Evolutionary conservation across 2,888 invertebrate species (phyloP), one percentile per base, ranked within the genome.

Genomic region (Gastrophysa polygoni): DNA sequence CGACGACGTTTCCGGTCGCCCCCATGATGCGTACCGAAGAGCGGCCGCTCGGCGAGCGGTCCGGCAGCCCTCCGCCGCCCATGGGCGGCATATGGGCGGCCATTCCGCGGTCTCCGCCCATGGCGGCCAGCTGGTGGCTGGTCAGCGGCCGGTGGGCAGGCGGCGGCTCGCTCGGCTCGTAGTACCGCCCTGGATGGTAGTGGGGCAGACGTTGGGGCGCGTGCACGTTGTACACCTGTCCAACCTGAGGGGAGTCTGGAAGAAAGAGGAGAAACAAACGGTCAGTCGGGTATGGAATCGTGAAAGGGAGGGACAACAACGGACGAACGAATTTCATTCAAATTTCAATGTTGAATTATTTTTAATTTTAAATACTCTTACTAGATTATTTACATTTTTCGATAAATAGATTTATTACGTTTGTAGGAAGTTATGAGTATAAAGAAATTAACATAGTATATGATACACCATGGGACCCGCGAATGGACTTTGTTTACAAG

Each of bases 141-240:
- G 73, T 83, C 71, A 76, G 69, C 66, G 82, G 75, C 74, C 82
- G 77, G 72, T 85, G 83, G 3, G 89, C 88, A 14, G 88, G 88
- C 1, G 86, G 86, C 57, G 88, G 89, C 68, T 88, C 88, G 44
- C 86, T 84, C 43, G 85, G 84, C 59, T 88, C 87, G 71, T 85
- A 88, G 71, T 85, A 83, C 21, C 82, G 79, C 0, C 77, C 66
- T 28, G 80, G 74, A 57, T 80, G 76, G 74, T 83, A 82, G 61
- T 83, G 83, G 49, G 83, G 83, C 70, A 86, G 81, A 21, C 87
- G n/a, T n/a, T n/a, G 82, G 68, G 81, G 76, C 69, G 84, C 75
- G 78, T 86, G 78, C 5, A 89, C 87, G 75, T 88, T 89, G 5
- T 87, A 88, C 50, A 89, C 87, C 67, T 73, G 73, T 8, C 70